Evolutionary conservation across 2,113 vertebrate species (phyloP).

Genomic region (Galeopterus variegatus): DNA sequence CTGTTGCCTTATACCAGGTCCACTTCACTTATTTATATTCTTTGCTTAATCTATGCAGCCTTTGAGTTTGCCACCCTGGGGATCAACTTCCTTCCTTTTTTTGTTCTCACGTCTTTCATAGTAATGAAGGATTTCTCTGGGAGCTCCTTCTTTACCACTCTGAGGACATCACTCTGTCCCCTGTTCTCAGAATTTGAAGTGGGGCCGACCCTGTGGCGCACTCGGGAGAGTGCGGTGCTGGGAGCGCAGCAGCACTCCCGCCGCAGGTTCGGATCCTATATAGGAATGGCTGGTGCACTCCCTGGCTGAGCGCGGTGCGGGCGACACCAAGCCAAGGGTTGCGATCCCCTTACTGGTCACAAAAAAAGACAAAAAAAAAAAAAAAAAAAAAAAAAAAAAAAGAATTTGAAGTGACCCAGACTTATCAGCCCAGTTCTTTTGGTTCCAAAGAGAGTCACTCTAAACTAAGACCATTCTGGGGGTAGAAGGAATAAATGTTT

Average conservation of each 20-base stretch:
- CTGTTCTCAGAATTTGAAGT: slow-evolving; percentile 44
- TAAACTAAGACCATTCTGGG: not conserved
- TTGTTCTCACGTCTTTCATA: not conserved
- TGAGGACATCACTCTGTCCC: not conserved
- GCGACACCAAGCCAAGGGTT: too few relatives aligned
- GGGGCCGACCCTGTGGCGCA: too few relatives aligned
- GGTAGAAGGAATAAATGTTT: not conserved
- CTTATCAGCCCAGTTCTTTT: not conserved
- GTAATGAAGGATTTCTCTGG: not conserved
- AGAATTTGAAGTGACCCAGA: not conserved
- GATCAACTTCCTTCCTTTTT: not conserved
- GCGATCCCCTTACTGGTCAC: too few relatives aligned
- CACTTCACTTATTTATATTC: not conserved
- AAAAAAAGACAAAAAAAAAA: too few relatives aligned
- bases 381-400: too few relatives aligned
- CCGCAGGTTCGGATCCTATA: too few relatives aligned
- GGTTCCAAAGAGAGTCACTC: not conserved
- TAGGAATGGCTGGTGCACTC: too few relatives aligned
- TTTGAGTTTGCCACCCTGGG: not conserved
- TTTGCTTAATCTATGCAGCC: not conserved
- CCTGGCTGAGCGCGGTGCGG: too few relatives aligned
- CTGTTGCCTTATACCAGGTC: not conserved
- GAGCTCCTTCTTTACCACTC: not conserved
- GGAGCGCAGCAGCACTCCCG: too few relatives aligned
- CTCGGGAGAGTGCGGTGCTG: too few relatives aligned